Base-by-base conservation (phyloP, 2,888 invertebrate genomes). In the Caenorhabditis zanzibari region DNA sequence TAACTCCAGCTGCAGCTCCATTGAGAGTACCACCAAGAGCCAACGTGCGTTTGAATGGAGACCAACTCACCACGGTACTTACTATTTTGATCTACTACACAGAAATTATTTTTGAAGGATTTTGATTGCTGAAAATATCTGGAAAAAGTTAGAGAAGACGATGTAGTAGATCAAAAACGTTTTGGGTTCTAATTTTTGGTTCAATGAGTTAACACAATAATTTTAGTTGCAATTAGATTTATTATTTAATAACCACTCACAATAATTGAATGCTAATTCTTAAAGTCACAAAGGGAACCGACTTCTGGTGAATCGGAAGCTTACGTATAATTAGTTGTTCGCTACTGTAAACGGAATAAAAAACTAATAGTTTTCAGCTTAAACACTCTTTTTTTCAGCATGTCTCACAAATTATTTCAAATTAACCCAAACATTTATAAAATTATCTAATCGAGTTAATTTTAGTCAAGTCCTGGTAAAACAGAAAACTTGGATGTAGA, bases 401-500 rank as follows among this genome's bases (percentile, higher is more conserved):
- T 80, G 73, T 73, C 56, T 69, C 44, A 77, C 56, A 54, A 10
- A 49, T 22, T 12, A 58, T 56, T 72, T 58, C 47, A 32, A 49
- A 64, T 56, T 63, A 61, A 79, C 38, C n/a, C 14, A 19, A 35
- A 5, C 16, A 12, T 24, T n/a, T 12, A 44, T 5, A 24, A 22
- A 5, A 63, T 5, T 44, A 28, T 32, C 49, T 68, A 68, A 79
- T 14, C 12, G 4, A 19, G 16, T 5, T 24, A 14, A n/a, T 54
- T 85, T 71, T 79, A 85, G 85, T 81, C 85, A 22, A 84, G 82
- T 47, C 85, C 86, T 58, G 87, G 87, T 35, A 82, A 90, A 41
- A 87, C 73, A 26, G 90, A 90, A 76, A 61, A 66, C 52, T 79
- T 91, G 24, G 91, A 91, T 82, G 89, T 90, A 26, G 88, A 88